Base-by-base conservation (phyloP, 2,797 vertebrate species). In the Loriculus beryllinus region DNA sequence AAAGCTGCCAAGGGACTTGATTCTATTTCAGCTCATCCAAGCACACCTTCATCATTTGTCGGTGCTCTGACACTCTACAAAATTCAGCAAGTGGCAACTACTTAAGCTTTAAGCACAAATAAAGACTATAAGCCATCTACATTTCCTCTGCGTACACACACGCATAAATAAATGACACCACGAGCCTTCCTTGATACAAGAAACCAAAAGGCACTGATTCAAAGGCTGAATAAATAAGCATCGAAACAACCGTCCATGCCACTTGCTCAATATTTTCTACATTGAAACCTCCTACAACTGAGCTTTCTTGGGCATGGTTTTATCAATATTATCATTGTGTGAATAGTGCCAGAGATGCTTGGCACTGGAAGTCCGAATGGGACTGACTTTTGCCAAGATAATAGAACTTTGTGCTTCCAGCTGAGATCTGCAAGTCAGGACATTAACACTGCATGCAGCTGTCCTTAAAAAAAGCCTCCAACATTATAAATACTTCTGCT, bases 211-310 rank as follows among this genome's bases (percentile, higher is more conserved):
- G 49, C 64, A 60, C 56, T 31, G 59, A 88, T 70, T 71, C 75
- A 83, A 92, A 94, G 88, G 60, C 81, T 89, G 65, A 91, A 88
- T 77, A 76, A 93, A 77, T 87, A 96, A 45, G 19, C 71, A 13
- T 8, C 60, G 19, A 57, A 92, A 64, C 28, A 75, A 75, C 22
- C 10, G 2, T 13, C 57, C 54, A 42, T 59, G 71, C 56, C 82
- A 88, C 79, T 91, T 83, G 65, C 51, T 95, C 64, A 42, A 7
- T 75, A 56, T 57, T 80, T 92, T 82, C 59, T 20, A 22, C 68
- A n/a, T 28, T 56, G 86, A 96, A 90, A 47, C 29, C 26, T 93
- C 48, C 74, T 62, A 59, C 0, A 1, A 21, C 3, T 48, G 40
- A 56, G 25, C 39, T 76, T 82, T 76, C 76, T 29, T 63, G 57